These are phyloP conservation scores for Zele albiditarsus DNA, from an alignment of 2,888 invertebrate species.

Conservation along the genomic window DNA sequence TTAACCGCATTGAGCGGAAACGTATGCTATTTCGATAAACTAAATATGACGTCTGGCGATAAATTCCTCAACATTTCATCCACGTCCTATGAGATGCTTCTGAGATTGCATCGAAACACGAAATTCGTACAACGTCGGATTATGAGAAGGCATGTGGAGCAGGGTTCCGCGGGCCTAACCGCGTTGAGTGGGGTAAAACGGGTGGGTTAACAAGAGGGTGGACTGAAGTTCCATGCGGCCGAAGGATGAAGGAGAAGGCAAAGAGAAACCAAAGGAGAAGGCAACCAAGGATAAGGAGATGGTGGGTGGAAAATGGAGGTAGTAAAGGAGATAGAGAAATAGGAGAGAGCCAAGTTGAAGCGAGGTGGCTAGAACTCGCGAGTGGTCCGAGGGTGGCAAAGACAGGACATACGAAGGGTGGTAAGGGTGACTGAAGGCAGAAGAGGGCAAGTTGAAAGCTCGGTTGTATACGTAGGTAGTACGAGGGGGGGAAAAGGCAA, in stretches of 20 bases:
- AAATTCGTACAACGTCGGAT: conserved; percentile 66
- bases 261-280: conserved; percentile 49
- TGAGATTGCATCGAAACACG: conserved; percentile 56
- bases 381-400: conserved; percentile 44
- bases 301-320: conserved; percentile 11
- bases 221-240: conserved; percentile 38
- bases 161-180: conserved; percentile 48
- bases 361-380: conserved; percentile 46
- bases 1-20: background rate
- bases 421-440: conserved; percentile 51
- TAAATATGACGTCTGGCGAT: conserved; percentile 43
- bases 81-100: conserved; percentile 40
- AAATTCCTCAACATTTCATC: conserved; percentile 38
- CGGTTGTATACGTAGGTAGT: conserved; percentile 31
- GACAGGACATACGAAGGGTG: conserved; percentile 51
- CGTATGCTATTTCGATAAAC: conserved; percentile 28
- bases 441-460: conserved; percentile 40
- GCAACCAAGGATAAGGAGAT: conserved; percentile 49
- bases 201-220: conserved; percentile 29
- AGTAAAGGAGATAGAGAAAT: conserved; percentile 24
- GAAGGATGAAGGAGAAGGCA: conserved; percentile 49
- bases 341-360: conserved; percentile 40
- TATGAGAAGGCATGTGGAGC: conserved; percentile 67
- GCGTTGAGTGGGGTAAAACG: conserved; percentile 43
- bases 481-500: conserved; percentile 46